phyloP scores from a whole-genome alignment of 2,797 vertebrate species.

The Gallinago nigripennis region DNA sequence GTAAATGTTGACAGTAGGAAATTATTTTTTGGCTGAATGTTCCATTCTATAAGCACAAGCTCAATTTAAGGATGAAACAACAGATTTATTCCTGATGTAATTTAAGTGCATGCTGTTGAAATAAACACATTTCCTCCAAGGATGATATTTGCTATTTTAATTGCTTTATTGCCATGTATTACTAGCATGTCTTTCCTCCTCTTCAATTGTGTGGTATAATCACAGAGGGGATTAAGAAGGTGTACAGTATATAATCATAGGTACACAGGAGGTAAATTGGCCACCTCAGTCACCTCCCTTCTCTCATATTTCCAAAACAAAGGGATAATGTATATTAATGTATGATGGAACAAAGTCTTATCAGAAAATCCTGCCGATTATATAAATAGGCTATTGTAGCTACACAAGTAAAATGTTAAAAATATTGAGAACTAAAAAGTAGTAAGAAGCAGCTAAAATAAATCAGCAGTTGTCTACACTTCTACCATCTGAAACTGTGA shows the following conservation, averaged over 20 bases:
- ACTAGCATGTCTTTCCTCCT: background rate
- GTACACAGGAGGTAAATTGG: constrained; percentile 12
- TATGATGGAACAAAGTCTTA: background rate
- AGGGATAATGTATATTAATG: background rate
- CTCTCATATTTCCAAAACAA: constrained; percentile 28
- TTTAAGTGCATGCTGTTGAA: background rate
- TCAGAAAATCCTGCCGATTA: background rate
- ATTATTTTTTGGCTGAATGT: background rate
- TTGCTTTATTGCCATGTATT: background rate
- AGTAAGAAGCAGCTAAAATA: background rate
- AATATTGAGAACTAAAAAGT: background rate
- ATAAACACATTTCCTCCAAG: background rate
- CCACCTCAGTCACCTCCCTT: constrained; percentile 4
- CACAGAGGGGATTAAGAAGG: background rate
- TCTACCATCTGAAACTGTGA: background rate
- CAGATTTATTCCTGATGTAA: background rate
- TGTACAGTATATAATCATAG: constrained; percentile 3
- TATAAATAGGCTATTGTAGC: background rate
- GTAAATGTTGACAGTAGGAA: background rate
- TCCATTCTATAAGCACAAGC: background rate
- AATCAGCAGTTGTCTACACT: background rate
- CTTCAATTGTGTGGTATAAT: background rate
- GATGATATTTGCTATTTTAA: background rate
- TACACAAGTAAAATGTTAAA: background rate
- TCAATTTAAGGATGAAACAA: background rate